A percentile compares a stretch with the other conserved stretches of the same genome.
phyloP scores from a whole-genome alignment of 2,797 vertebrate species.

The Miichthys miiuy region DNA sequence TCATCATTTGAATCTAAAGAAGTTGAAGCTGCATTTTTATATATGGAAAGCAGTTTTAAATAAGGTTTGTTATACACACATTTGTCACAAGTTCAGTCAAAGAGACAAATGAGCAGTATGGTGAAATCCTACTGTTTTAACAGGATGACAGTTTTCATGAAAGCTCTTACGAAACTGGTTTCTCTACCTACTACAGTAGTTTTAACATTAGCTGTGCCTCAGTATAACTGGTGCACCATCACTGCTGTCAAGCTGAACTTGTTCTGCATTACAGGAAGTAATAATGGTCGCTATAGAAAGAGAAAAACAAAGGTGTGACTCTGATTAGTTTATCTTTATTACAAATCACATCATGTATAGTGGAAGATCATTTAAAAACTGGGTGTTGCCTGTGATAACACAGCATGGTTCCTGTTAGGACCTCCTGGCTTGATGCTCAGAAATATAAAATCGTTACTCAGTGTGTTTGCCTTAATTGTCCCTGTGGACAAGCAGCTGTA shows the following conservation, averaged over 20 bases:
- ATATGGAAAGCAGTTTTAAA: slow-evolving; percentile 3
- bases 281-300: neutral
- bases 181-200: slow-evolving; percentile 8
- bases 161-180: slow-evolving; percentile 12
- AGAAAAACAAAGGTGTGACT: slow-evolving; percentile 23
- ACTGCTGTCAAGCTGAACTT: neutral
- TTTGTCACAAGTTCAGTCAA: slow-evolving; percentile 16
- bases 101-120: neutral
- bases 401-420: neutral
- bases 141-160: neutral
- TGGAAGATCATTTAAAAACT: neutral
- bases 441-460: neutral
- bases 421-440: neutral
- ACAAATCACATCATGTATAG: neutral
- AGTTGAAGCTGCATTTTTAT: neutral
- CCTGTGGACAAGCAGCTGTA: neutral
- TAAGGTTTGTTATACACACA: neutral
- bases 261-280: slow-evolving; percentile 24
- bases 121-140: neutral
- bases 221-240: neutral
- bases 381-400: slow-evolving; percentile 32
- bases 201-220: slow-evolving; percentile 6
- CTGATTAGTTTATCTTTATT: slow-evolving; percentile 8
- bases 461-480: neutral
- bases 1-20: neutral